These are phyloP conservation scores for Tenthredo notha DNA, from an alignment of 2,888 invertebrate species.

Conservation along the genomic window DNA sequence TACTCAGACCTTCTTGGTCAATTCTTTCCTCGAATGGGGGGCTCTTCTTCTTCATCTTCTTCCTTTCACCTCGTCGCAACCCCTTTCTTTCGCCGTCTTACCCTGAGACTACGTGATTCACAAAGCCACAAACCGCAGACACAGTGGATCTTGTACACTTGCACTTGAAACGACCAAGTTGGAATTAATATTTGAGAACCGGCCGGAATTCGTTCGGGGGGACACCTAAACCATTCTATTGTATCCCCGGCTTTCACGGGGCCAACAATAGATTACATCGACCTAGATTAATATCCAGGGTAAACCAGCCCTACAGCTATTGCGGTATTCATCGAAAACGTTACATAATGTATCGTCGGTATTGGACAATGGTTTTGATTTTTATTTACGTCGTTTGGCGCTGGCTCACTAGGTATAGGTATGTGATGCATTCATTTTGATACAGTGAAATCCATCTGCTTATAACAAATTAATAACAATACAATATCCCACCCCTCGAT, in stretches of 20 bases:
- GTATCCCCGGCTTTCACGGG: constrained; percentile 31
- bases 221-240: constrained; percentile 36
- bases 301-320: constrained; percentile 28
- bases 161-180: constrained; percentile 47
- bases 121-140: not conserved
- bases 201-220: constrained; percentile 28
- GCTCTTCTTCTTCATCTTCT: not conserved
- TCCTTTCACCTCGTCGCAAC: not conserved
- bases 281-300: constrained; percentile 45
- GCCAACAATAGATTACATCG: constrained; percentile 49
- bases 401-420: not conserved
- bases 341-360: constrained; percentile 37
- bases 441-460: constrained; percentile 30
- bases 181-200: constrained; percentile 44
- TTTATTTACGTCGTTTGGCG: not conserved
- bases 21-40: not conserved
- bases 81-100: not conserved
- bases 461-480: constrained; percentile 32
- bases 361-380: constrained; percentile 38
- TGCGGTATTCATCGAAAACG: constrained; percentile 47
- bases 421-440: not conserved
- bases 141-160: constrained; percentile 31
- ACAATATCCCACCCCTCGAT: not conserved
- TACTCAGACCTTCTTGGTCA: constrained; percentile 16
- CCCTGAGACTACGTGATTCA: constrained; percentile 2